Evolutionary conservation across 1,140 invertebrate genomes (phyloP), one percentile per base, ranked within the genome.

Genomic region (Drosophila erecta): DNA sequence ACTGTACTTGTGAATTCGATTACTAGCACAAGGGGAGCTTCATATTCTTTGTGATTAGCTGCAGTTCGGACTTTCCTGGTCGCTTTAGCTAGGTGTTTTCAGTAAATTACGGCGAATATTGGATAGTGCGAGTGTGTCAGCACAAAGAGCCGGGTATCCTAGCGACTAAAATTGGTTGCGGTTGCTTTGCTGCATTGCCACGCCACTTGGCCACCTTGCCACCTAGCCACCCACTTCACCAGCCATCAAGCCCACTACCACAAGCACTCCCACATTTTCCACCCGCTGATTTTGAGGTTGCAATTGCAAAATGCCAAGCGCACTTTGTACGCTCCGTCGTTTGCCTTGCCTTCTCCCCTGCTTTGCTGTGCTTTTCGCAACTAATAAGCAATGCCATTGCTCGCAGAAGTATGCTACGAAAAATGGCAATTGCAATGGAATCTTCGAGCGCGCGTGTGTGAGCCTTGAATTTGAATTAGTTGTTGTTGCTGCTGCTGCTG

Each of bases 401-500:
- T 56, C 60, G 61, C 53, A 66, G 54, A 76, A 76, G 60, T 76
- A 76, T 76, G 72, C 72, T 76, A 76, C 60, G 41, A 50, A 58
- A 46, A 53, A 54, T 50, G 72, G 70, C 49, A 50, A 64, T 22
- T 65, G 50, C 59, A 65, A 22, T 27, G 27, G 40, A 5, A 58
- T 50, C 15, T 8, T 8, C n/a, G n/a, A n/a, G 43, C 11, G 22
- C 4, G n/a, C n/a, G 14, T 37, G 8, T 27, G 30, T 56, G 71
- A 76, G 72, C 72, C 72, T 76, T 76, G 72, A 76, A 76, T 76
- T 66, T 76, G 72, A 76, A 76, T 76, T 76, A 76, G 72, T 56
- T 76, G 72, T 53, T 75, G 35, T 58, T 57, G 47, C 1, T 38
- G 14, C 7, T 41, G 15, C 2, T 41, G 6, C n/a, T n/a, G n/a